Conservation (phyloP, 2,113 vertebrate genomes). For the Lophochroa leadbeateri region DNA sequence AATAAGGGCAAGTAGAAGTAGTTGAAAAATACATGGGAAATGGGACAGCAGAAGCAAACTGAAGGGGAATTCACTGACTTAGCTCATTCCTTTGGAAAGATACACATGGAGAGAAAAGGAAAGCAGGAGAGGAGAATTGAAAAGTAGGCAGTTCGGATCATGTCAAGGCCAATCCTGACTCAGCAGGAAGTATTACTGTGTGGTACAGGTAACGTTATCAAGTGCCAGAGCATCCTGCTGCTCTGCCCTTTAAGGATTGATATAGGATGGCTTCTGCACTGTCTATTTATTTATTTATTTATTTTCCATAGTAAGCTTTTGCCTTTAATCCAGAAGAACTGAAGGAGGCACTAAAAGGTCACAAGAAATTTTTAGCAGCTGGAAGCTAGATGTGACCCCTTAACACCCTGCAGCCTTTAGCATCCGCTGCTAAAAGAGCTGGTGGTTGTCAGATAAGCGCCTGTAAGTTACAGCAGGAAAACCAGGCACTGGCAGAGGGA, state of each 20-base stretch:
- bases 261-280: not conserved
- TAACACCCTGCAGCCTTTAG: not conserved
- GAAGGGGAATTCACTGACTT: not conserved
- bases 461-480: not conserved
- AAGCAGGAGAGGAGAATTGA: not conserved
- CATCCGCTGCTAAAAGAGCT: not conserved
- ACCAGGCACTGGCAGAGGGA: not conserved
- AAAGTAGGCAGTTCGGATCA: not conserved
- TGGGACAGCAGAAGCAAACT: not conserved
- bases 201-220: not conserved
- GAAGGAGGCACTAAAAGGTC: not conserved
- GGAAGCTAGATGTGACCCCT: not conserved
- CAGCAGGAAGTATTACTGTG: slow-evolving; percentile 5
- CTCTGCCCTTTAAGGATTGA: not conserved
- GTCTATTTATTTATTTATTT: not conserved
- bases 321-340: not conserved
- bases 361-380: not conserved
- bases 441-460: not conserved
- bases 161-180: slow-evolving; percentile 29
- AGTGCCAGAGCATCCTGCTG: not conserved
- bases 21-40: not conserved
- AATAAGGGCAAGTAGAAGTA: not conserved
- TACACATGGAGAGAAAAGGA: not conserved
- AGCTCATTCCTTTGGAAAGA: not conserved
- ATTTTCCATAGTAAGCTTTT: not conserved